Evolutionary conservation across 92 coral and sea anemone species (phyloP), one percentile per base, ranked within the genome.

Genomic region (Epizoanthus scotinus): DNA sequence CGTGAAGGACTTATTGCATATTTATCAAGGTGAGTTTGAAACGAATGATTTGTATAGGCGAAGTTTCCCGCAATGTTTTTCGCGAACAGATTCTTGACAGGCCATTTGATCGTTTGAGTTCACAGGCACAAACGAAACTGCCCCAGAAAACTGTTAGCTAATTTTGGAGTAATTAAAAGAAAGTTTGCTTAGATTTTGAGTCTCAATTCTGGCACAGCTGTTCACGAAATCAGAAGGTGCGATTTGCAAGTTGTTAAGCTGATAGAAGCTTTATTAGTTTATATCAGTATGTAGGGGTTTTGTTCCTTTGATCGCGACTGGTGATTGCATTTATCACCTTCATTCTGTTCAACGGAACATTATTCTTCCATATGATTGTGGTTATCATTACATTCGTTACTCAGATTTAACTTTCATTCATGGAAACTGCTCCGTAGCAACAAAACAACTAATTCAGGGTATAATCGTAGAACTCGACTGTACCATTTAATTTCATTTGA

Each of bases 51-150:
- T 22, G 8, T 34, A 38, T 31, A 21, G 63, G 44, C 3, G 54
- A 75, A 59, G 68, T 75, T 59, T 57, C 54, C 69, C 49, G 40
- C 67, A 28, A 34, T 75, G 81, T 40, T 75, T 47, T 59, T 60
- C 40, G 44, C 69, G 63, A 75, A 75, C 81, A 75, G 81, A 60
- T 75, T 75, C 81, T 75, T 75, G 81, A 75, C 69, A 67, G 81
- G 81, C 81, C 67, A 59, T 75, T 74, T 74, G 67, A 58, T 75
- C 81, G 56, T 75, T 75, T 13, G 25, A 58, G 42, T 26, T 56
- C 63, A 73, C 55, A 56, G 54, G 54, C 79, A n/a, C 57, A 19
- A 63, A 22, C 50, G 60, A 42, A 53, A 56, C 34, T 47, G 15
- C 52, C 67, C 55, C 26, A 24, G 62, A 75, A 75, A 59, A 31